Base-by-base conservation (phyloP, 2,797 vertebrate species). In the Lateolabrax maculatus region DNA sequence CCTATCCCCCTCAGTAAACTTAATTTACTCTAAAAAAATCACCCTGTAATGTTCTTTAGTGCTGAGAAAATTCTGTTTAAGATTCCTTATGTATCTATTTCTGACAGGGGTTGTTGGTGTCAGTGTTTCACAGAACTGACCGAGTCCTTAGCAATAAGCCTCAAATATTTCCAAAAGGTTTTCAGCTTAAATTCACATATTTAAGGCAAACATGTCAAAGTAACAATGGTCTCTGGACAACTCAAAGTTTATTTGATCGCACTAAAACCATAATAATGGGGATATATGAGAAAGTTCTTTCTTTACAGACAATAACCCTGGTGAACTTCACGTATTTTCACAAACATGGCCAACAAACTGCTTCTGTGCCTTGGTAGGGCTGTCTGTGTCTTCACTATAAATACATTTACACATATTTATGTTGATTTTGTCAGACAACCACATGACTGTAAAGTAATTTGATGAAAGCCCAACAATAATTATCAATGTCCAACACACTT, bases 61-160 rank as follows among this genome's bases (percentile, higher is more conserved):
- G 64, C 71, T 90, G 75, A 89, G 49, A 79, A 25, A 69, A 46
- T 61, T 67, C n/a, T 64, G 53, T 68, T 52, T 62, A 21, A 80
- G 41, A 80, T 77, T 82, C 27, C 34, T 29, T 65, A 19, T 80
- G 61, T 70, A 11, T 69, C 36, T 65, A 23, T 81, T 72, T 84
- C 73, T 83, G 57, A 74, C 52, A 78, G 83, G 83, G 82, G 79
- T 87, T 89, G 79, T 93, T 92, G 86, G 87, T 92, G 90, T 90
- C 85, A 88, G 77, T 85, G 83, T 91, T 91, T 93, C 88, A 91
- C 89, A 90, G 92, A 95, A 93, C 91, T 93, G 90, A 83, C 91
- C 66, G 80, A 92, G 88, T 86, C 81, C 75, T 88, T 83, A 79
- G 80, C 81, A 90, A 77, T 27, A 71, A 77, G 75, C 84, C 72